Percentiles rank a stretch among this genome's conserved stretches.
Conservation (phyloP, 1,140 invertebrate genomes). For the Lepidostoma basale region DNA sequence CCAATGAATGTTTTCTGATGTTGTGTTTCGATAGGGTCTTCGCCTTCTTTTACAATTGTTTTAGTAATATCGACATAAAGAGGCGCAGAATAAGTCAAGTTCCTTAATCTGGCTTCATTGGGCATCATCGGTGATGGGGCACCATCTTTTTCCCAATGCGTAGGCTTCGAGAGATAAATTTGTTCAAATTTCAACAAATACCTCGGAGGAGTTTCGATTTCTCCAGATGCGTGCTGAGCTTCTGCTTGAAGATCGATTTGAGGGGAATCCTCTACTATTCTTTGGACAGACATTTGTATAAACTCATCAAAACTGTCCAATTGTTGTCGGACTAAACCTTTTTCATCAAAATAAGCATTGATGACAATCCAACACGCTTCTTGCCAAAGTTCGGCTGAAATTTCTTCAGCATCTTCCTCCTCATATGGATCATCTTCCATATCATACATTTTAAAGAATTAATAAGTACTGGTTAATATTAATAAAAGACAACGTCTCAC, state of each 20-base stretch:
- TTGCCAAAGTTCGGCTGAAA: conserved; percentile 95
- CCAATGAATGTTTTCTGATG: conserved; percentile 99
- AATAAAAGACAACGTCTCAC: too few relatives aligned
- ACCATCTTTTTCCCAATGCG: conserved; percentile 99
- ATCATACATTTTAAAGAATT: conserved; percentile 56
- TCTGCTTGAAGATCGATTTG: conserved; percentile 97
- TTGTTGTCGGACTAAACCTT: conserved; percentile 97
- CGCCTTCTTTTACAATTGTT: conserved; percentile 87
- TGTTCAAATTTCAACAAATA: conserved; percentile 98
- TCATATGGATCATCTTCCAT: conserved; percentile 70
- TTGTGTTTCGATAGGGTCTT: conserved; percentile 90
- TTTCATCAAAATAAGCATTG: conserved; percentile 99
- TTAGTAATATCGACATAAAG: conserved; percentile 98
- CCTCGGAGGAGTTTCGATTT: conserved; percentile 89
- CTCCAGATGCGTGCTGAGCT: conserved; percentile 91
- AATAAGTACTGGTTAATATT: too few relatives aligned
- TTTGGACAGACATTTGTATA: conserved; percentile 98
- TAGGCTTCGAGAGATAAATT: conserved; percentile 98
- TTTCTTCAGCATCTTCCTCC: conserved; percentile 85
- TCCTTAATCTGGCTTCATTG: conserved; percentile 91
- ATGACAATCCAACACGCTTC: conserved; percentile 99
- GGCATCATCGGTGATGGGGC: conserved; percentile 99
- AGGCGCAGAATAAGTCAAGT: conserved; percentile 94
- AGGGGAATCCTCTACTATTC: conserved; percentile 98
- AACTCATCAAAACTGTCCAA: conserved; percentile 99